These are phyloP conservation scores for Noctua pronuba DNA, from an alignment of 2,888 invertebrate species.

Conservation along the genomic window DNA sequence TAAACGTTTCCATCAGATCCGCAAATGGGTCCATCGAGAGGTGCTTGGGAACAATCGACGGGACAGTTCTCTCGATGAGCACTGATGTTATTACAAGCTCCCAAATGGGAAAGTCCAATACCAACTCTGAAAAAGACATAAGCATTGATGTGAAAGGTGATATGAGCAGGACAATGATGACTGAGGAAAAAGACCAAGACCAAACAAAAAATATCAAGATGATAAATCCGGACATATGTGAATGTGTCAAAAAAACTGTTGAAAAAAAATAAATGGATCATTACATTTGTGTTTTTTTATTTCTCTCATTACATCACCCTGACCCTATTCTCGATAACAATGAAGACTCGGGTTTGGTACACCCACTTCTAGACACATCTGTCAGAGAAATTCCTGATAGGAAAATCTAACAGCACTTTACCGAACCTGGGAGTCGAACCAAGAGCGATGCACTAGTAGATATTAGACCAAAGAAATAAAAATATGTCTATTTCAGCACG, in stretches of 20 bases:
- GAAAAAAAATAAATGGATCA: neutral
- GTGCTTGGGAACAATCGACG: constrained; percentile 95
- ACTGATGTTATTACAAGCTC: constrained; percentile 94
- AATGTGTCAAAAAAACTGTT: neutral
- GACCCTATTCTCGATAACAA: neutral
- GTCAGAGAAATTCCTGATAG: neutral
- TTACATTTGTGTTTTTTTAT: neutral
- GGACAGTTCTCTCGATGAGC: constrained; percentile 97
- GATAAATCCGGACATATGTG: neutral
- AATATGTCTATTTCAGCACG: no score
- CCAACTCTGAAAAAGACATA: constrained; percentile 91
- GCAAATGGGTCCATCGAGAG: constrained; percentile 97
- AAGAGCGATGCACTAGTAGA: neutral
- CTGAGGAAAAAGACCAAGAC: no score
- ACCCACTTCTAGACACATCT: neutral
- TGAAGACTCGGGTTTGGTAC: neutral
- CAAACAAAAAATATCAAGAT: neutral
- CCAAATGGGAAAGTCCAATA: constrained; percentile 96
- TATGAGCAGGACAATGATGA: no score
- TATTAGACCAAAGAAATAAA: no score
- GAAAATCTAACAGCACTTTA: neutral
- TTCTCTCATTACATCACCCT: neutral
- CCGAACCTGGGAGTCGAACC: neutral
- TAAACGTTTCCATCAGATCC: constrained; percentile 98
- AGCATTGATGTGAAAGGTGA: neutral